Conservation (phyloP, 2,888 invertebrate genomes). For the Oxycera nigricornis region DNA sequence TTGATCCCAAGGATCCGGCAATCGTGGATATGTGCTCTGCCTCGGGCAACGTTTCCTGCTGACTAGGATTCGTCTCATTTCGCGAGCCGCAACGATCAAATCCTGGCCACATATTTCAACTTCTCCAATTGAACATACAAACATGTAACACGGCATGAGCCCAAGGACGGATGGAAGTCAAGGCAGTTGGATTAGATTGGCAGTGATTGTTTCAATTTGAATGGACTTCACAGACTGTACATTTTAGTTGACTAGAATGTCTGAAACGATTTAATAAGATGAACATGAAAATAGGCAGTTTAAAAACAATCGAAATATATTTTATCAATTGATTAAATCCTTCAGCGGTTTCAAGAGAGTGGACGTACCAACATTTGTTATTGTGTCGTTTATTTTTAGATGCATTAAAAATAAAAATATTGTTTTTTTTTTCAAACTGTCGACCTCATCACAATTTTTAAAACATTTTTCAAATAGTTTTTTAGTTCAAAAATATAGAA, state of each 20-base stretch:
- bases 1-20: conserved; percentile 71
- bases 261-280: conserved; percentile 4
- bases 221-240: neutral
- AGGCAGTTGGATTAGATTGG: conserved; percentile 31
- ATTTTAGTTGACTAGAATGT: neutral
- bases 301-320: no score
- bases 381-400: no score
- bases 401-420: no score
- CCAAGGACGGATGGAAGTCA: neutral
- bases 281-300: no score
- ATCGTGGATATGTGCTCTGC: conserved; percentile 76
- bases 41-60: conserved; percentile 71
- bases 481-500: no score
- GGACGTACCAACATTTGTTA: no score
- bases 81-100: conserved; percentile 60
- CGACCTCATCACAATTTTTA: no score
- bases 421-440: no score
- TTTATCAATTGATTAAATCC: no score
- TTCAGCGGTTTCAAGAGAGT: no score
- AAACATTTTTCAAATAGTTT: no score
- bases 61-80: conserved; percentile 56
- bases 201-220: conserved; percentile 30
- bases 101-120: conserved; percentile 51
- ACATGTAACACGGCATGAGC: conserved; percentile 32
- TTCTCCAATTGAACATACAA: conserved; percentile 46